Conservation (phyloP, 2,113 vertebrate species). For the Pogonocichla stellata region DNA sequence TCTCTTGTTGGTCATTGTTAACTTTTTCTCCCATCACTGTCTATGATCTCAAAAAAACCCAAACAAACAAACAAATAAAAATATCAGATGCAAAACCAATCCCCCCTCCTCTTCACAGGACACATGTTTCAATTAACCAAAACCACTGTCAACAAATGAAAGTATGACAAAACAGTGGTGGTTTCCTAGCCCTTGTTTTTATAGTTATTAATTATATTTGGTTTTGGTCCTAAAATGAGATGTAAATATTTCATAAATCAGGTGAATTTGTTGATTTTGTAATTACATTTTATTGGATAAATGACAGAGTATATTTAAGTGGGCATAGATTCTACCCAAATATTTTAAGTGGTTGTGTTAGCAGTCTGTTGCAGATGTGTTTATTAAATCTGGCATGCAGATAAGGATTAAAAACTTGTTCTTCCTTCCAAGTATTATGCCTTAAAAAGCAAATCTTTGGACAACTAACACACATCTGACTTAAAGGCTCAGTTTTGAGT, state of each 20-base stretch:
- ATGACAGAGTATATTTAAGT: constrained; percentile 50
- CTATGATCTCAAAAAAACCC: neutral
- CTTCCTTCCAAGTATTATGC: neutral
- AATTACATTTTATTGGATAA: constrained; percentile 54
- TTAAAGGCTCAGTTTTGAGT: neutral
- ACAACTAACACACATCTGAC: neutral
- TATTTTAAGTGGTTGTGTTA: constrained; percentile 49
- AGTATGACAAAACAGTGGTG: constrained; percentile 33
- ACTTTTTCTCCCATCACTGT: neutral
- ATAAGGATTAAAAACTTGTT: neutral
- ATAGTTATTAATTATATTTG: constrained; percentile 60
- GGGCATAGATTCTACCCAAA: constrained; percentile 36
- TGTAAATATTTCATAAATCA: constrained; percentile 57
- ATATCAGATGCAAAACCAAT: neutral
- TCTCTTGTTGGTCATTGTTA: neutral
- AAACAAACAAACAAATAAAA: neutral
- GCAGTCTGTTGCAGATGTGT: neutral
- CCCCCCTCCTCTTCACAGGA: neutral
- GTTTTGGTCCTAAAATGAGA: constrained; percentile 52
- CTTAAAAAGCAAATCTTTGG: neutral
- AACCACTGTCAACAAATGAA: constrained; percentile 52
- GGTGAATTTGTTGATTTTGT: constrained; percentile 47
- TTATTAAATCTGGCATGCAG: constrained; percentile 21
- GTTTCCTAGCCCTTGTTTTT: constrained; percentile 39
- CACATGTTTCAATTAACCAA: constrained; percentile 1